phyloP scores from a whole-genome alignment of 1,140 invertebrate genomes.

The Ceratosolen solmsi region DNA sequence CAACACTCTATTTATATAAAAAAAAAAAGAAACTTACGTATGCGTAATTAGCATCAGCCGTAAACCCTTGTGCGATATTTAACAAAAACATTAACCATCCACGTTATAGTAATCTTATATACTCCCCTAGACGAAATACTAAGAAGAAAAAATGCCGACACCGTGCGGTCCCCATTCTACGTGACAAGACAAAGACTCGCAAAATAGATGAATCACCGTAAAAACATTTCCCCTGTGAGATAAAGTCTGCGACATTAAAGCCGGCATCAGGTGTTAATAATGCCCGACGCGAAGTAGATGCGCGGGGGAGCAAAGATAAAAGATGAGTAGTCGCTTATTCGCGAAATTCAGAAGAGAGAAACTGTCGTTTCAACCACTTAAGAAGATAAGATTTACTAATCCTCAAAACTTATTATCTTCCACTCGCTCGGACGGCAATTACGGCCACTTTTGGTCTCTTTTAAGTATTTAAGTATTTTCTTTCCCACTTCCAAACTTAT shows the following conservation, averaged over 20 bases:
- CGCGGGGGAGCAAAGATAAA: background rate
- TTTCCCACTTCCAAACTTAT: no score
- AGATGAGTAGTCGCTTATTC: background rate
- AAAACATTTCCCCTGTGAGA: background rate
- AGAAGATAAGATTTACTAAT: no score
- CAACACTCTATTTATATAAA: no score
- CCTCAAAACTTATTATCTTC: background rate
- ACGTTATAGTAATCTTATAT: background rate
- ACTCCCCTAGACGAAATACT: background rate
- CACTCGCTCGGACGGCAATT: background rate
- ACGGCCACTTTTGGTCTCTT: background rate
- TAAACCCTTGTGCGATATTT: no score
- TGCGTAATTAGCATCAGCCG: no score
- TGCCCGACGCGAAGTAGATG: background rate
- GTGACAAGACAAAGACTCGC: constrained; percentile 5
- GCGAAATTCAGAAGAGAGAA: background rate
- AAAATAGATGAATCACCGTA: constrained; percentile 21
- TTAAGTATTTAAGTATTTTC: background rate
- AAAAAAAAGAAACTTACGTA: no score
- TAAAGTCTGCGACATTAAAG: background rate
- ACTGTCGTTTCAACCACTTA: background rate
- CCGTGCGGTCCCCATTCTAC: background rate
- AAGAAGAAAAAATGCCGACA: constrained; percentile 2
- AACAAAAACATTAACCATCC: no score
- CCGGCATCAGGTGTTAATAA: background rate